Evolutionary conservation across 2,797 vertebrate species (phyloP).

Genomic region (Rhadinocentrus ornatus): DNA sequence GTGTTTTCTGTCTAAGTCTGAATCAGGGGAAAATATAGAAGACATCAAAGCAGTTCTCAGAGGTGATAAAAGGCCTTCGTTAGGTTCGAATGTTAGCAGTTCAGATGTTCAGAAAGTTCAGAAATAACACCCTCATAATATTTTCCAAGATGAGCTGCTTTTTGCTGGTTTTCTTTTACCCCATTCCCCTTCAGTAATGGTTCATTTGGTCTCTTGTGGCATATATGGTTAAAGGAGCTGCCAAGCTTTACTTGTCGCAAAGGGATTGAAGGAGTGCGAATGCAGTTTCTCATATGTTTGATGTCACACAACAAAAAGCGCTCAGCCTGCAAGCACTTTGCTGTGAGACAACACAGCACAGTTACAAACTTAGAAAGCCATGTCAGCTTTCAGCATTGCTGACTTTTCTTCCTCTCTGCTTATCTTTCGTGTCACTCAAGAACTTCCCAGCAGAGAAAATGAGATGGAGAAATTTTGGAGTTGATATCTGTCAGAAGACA

Average conservation of each 20-base stretch:
- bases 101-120: constrained; percentile 1
- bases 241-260: constrained; percentile 42
- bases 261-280: constrained; percentile 33
- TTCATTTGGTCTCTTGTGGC: constrained; percentile 36
- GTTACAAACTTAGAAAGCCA: constrained; percentile 53
- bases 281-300: constrained; percentile 51
- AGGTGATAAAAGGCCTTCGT: constrained; percentile 57
- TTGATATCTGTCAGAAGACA: constrained; percentile 30
- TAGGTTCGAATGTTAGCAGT: constrained; percentile 41
- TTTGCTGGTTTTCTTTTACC: constrained; percentile 23
- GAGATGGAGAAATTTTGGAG: constrained; percentile 36
- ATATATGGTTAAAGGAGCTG: constrained; percentile 37
- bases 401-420: constrained; percentile 23
- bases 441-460: constrained; percentile 39
- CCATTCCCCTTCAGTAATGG: constrained; percentile 36
- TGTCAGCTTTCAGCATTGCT: constrained; percentile 56
- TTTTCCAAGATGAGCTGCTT: constrained; percentile 36
- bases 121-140: constrained; percentile 42
- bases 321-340: constrained; percentile 44
- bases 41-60: constrained; percentile 22
- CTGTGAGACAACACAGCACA: constrained; percentile 52
- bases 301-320: constrained; percentile 67
- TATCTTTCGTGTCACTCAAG: constrained; percentile 47
- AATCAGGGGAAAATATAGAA: constrained; percentile 27
- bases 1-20: constrained; percentile 22